A percentile compares a stretch with the other conserved stretches of the same genome.
Evolutionary conservation across 2,797 vertebrate species (phyloP).

Genomic region (Pangasius djambal): DNA sequence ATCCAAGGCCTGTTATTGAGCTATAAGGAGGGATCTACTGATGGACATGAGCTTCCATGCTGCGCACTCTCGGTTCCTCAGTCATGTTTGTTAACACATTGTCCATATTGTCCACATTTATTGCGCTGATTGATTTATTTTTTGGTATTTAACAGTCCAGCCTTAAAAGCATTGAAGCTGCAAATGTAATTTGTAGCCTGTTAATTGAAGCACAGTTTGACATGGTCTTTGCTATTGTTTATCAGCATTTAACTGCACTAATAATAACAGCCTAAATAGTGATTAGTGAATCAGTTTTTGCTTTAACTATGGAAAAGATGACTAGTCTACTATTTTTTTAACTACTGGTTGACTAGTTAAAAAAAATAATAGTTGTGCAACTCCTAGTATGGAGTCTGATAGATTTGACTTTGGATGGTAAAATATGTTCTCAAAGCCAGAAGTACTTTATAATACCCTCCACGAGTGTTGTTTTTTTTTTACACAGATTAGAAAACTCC

Average conservation of each 20-base stretch:
- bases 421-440: slow-evolving; percentile 11
- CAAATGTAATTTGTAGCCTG: background rate
- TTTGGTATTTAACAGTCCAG: too few relatives aligned
- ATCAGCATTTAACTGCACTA: background rate
- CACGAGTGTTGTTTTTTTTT: background rate
- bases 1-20: background rate
- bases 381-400: background rate
- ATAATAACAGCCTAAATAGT: background rate
- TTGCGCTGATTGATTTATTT: background rate
- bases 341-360: background rate
- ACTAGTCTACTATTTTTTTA: background rate
- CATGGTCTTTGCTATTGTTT: background rate
- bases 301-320: background rate
- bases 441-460: slow-evolving; percentile 11
- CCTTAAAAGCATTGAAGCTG: background rate
- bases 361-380: background rate
- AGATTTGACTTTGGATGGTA: background rate
- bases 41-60: background rate
- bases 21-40: background rate
- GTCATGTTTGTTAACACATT: background rate
- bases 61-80: background rate
- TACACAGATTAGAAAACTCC: slow-evolving; percentile 17
- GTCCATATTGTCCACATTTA: background rate
- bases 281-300: background rate
- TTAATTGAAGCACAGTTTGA: background rate